Base-by-base conservation (phyloP, 2,888 invertebrate species). In the Microplitis manilae region DNA sequence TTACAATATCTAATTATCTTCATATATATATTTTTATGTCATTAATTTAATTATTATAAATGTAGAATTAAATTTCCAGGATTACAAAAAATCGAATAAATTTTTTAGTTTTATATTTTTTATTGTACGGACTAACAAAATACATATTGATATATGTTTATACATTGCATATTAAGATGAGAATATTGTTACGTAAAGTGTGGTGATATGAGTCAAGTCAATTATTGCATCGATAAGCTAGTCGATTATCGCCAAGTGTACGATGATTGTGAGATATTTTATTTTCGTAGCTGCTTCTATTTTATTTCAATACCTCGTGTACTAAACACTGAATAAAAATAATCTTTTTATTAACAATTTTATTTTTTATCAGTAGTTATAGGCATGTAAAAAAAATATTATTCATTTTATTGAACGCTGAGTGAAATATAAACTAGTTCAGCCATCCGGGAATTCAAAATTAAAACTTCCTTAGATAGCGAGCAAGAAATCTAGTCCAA, bases 151-250 rank as follows among this genome's bases (percentile, higher is more conserved):
- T 30, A 30, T 30, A 30, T 30, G 30, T 30, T 30, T 30, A 50
- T 50, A 50, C 13, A 50, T 50, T 50, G 50, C 2, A 2, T 50
- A 50, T 13, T 50, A 50, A 50, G 50, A 65, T 30, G 30, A 65
- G 65, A 30, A 65, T 30, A 62, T 13, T 38, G 65, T 65, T 65
- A 65, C 65, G 65, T 65, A 65, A 65, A 65, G 30, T 30, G 30
- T 38, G 20, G 38, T 38, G 38, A 65, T 65, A 65, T 30, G 38
- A 38, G 65, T 65, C 9, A 65, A 65, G 38, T 30, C 65, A 73
- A 73, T 73, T 73, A 73, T 67, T 65, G 67, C 40, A 73, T 73
- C 67, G 67, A 73, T 73, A 73, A 73, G 67, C 50, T 6, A 73
- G 38, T 59, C 65, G 67, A 73, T 73, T 67, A 73, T 73, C 73